phyloP scores from a whole-genome alignment of 2,797 vertebrate species.

The Microcaecilia unicolor region DNA sequence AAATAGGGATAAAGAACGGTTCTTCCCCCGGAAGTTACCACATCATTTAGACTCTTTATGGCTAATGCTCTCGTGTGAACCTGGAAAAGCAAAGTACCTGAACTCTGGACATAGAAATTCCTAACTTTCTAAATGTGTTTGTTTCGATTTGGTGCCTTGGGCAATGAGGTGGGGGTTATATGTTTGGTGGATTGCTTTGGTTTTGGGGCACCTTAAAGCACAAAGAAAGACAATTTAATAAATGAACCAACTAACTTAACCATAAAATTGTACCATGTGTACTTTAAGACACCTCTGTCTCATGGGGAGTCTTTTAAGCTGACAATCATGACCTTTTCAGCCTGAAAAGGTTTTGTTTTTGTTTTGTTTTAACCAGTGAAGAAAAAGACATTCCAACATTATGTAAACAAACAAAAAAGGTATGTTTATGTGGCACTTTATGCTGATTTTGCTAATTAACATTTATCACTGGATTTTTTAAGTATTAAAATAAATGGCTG shows the following conservation, averaged over 20 bases:
- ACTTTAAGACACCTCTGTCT: constrained; percentile 35
- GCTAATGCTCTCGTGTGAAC: no score
- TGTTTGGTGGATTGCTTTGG: no score
- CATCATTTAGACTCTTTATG: no score
- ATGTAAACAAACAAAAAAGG: constrained; percentile 65
- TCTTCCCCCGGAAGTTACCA: no score
- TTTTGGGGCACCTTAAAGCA: constrained; percentile 18
- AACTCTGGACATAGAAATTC: no score
- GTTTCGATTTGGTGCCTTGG: constrained; percentile 19
- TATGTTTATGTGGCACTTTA: constrained; percentile 98
- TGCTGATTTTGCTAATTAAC: constrained; percentile 90
- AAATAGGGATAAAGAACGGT: no score
- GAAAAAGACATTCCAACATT: constrained; percentile 65
- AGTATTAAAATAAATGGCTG: constrained; percentile 84
- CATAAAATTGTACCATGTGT: constrained; percentile 29
- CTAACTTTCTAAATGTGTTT: no score
- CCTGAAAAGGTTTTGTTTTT: constrained; percentile 15
- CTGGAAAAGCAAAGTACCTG: no score
- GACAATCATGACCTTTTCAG: constrained; percentile 34
- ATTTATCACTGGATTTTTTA: constrained; percentile 95
- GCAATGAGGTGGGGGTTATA: constrained; percentile 24
- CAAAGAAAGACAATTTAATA: not conserved
- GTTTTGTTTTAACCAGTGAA: constrained; percentile 6
- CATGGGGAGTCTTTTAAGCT: constrained; percentile 12
- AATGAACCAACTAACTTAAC: constrained; percentile 21